Evolutionary conservation across 2,113 vertebrate species (phyloP), one percentile per base, ranked within the genome.

Genomic region (Prochilodus magdalenae): DNA sequence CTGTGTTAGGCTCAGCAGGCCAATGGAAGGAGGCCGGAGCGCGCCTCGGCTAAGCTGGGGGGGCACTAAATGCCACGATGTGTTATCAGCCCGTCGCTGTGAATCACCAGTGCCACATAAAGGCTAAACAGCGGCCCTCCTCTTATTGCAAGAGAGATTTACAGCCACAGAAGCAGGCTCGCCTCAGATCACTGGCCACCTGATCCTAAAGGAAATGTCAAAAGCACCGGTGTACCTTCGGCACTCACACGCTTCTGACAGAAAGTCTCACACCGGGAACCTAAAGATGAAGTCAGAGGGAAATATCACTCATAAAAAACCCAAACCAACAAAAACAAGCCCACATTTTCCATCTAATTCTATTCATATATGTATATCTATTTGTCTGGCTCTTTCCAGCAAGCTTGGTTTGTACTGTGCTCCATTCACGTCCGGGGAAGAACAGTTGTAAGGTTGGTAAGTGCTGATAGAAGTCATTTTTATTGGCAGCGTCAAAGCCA

Each of bases 21-120:
- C 83, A 88, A 89, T 89, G 77, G 84, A 93, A 91, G 62, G 67
- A 69, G 67, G 71, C 74, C 79, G 79, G 87, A 88, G 87, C 84
- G 81, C 86, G 66, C 85, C 75, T 89, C 80, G 22, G 83, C 87
- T 77, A 84, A 89, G 92, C 90, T 88, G 89, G 81, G 85, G 88
- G 91, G 89, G 87, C 89, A 88, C 86, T 84, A 90, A 91, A 93
- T 93, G 93, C 92, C 93, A 92, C 78, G 84, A 84, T 90, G 84
- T 84, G 90, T 94, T 91, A 92, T 74, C 81, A 30, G 53, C 79
- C 75, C 81, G 69, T 63, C 88, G 84, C 90, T 84, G 81, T 70
- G 77, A 90, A 94, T 89, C 27, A 72, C 63, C 89, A 86, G 81
- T 92, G 90, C 86, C 90, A 92, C 73, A 82, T 74, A 82, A 89